Evolutionary conservation across 2,113 vertebrate genomes (phyloP).

Genomic region (Sus scrofa): DNA sequence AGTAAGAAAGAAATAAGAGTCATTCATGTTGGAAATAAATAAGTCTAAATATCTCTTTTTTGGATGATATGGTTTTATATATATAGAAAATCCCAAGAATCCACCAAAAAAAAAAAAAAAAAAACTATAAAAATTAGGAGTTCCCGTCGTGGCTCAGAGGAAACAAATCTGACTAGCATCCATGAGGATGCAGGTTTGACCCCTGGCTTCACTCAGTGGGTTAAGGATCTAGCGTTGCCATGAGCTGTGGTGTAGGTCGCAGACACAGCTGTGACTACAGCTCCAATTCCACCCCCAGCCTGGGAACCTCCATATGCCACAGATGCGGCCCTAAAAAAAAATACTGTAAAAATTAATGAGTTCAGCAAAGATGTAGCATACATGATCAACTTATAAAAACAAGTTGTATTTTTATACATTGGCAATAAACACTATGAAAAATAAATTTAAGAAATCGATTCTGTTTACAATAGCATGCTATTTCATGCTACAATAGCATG

Average conservation of each 20-base stretch:
- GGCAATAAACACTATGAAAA: conserved; percentile 22
- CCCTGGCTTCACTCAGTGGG: no score
- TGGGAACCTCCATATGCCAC: no score
- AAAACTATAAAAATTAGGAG: no score
- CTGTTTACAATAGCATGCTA: not conserved
- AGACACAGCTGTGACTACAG: no score
- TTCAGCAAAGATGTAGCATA: not conserved
- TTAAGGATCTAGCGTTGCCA: no score
- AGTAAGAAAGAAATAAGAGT: not conserved
- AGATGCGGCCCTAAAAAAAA: not conserved
- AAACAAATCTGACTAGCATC: no score
- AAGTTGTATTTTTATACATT: not conserved
- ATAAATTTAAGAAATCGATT: conserved; percentile 16
- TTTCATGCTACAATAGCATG: not conserved
- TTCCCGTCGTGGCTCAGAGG: no score
- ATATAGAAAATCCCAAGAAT: not conserved
- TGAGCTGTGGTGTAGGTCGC: no score
- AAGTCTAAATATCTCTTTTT: conserved; percentile 11
- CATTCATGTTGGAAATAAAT: not conserved
- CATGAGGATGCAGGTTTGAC: no score
- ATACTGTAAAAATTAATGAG: not conserved
- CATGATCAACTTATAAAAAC: not conserved
- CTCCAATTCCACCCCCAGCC: no score
- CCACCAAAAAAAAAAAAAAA: not conserved
- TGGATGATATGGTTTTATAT: not conserved